A percentile compares a stretch with the other conserved stretches of the same genome.
Conservation (phyloP, 2,113 vertebrate genomes). For the Xyliphius kryptos region DNA sequence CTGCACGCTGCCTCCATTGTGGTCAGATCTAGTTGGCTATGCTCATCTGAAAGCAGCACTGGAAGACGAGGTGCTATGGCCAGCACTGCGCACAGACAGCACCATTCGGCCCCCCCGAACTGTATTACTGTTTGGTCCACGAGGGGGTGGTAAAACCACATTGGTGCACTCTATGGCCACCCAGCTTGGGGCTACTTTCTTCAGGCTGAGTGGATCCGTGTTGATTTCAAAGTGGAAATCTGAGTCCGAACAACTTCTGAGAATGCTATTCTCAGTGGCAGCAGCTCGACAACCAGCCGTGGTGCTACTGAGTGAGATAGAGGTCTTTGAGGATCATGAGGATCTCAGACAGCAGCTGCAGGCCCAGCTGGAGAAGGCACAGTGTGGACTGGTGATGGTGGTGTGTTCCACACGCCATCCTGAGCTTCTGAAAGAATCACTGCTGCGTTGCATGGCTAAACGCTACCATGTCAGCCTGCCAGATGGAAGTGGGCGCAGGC, state of each 20-base stretch:
- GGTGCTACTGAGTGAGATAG: conserved; percentile 81
- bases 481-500: conserved; percentile 69
- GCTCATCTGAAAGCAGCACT: conserved; percentile 77
- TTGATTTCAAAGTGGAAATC: conserved; percentile 78
- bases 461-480: conserved; percentile 81
- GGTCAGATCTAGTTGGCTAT: conserved; percentile 84
- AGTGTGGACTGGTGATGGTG: conserved; percentile 71
- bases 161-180: conserved; percentile 82
- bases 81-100: conserved; percentile 70
- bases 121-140: conserved; percentile 87
- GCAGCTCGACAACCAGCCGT: conserved; percentile 75
- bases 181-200: conserved; percentile 83
- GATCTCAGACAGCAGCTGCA: conserved; percentile 73
- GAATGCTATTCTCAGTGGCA: conserved; percentile 77
- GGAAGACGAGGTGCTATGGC: conserved; percentile 92
- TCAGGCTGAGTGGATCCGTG: conserved; percentile 70
- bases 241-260: conserved; percentile 82
- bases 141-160: conserved; percentile 77
- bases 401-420: conserved; percentile 82
- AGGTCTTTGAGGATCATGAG: conserved; percentile 69
- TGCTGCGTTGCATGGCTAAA: conserved; percentile 80
- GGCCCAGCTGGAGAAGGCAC: conserved; percentile 75
- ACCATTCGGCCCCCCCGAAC: conserved; percentile 65
- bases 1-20: conserved; percentile 76
- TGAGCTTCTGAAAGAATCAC: conserved; percentile 78